phyloP scores from a whole-genome alignment of 2,797 vertebrate species.

The Enteromius argenteus region DNA sequence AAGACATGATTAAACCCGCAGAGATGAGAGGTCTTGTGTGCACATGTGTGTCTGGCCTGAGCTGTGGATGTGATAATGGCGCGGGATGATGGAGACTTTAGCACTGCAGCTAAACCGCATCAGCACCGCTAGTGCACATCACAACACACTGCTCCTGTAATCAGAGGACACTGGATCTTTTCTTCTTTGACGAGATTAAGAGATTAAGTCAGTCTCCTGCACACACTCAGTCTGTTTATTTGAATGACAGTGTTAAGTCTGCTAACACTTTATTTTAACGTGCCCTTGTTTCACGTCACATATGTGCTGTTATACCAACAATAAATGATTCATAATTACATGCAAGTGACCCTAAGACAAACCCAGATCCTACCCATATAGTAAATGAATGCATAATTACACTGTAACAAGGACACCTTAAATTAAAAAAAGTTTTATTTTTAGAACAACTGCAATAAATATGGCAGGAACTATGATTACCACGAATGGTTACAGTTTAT shows the following conservation, averaged over 20 bases:
- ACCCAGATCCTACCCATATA: neutral
- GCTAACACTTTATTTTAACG: too few species aligned
- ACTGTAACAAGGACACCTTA: neutral
- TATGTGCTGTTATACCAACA: neutral
- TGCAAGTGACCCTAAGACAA: neutral
- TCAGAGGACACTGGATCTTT: neutral
- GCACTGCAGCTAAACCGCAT: conserved; percentile 21
- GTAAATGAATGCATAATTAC: neutral
- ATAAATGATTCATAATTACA: neutral
- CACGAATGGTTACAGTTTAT: neutral
- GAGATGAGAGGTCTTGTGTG: too few species aligned
- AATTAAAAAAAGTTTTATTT: neutral
- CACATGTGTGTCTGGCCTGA: neutral
- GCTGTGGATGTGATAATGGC: conserved; percentile 10
- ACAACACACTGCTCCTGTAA: too few species aligned
- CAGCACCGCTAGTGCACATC: neutral
- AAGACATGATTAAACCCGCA: neutral
- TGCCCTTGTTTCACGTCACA: too few species aligned
- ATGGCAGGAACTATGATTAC: neutral
- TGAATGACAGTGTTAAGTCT: neutral
- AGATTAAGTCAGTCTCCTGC: conserved; percentile 2
- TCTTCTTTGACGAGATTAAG: neutral
- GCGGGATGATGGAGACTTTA: conserved; percentile 19
- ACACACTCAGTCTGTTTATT: neutral
- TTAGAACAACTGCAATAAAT: neutral